Base-by-base conservation (phyloP, 2,888 invertebrate species). In the Oxycera nigricornis region DNA sequence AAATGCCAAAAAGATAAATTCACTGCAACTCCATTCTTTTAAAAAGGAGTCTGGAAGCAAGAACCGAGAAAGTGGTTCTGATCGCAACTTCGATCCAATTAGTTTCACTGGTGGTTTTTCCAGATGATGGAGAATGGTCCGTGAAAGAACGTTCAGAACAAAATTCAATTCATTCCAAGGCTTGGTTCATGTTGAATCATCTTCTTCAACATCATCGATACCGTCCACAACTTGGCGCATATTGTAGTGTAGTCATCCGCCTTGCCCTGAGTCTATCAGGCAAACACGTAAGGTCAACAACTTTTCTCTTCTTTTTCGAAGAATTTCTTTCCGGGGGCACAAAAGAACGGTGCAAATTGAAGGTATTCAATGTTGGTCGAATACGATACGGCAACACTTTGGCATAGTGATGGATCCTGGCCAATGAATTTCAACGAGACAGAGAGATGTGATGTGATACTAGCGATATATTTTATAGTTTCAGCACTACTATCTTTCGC, bases 311-410 rank as follows among this genome's bases (percentile, higher is more conserved):
- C 68, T 68, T 67, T 46, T 62, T 41, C 41, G 30, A 68, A 39
- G 68, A 68, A 68, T 68, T 68, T 68, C 68, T 68, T 68, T 50
- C 68, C 52, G 68, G 68, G 68, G 68, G 68, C 67, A 14, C 50
- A n/a, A 52, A 50, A n/a, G 50, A 68, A 28, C 52, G 30, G 50
- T 28, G 52, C 68, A 68, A 68, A 50, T 68, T 68, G 50, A 50
- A 68, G 52, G 52, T 26, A 50, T 68, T 68, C 68, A 68, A 50
- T 28, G 68, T 68, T 68, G 50, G 46, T 46, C 39, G 46, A 67
- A 41, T 59, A 24, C 24, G 26, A 30, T 59, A 24, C 28, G 28
- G 26, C 11, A 55, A 7, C 7, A 11, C 22, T 50, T 7, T 55
- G 55, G 20, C 20, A 24, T 22, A 24, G 52, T 26, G 4, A 26